Conservation (phyloP, 2,888 invertebrate genomes). For the Pedicia rivosa region DNA sequence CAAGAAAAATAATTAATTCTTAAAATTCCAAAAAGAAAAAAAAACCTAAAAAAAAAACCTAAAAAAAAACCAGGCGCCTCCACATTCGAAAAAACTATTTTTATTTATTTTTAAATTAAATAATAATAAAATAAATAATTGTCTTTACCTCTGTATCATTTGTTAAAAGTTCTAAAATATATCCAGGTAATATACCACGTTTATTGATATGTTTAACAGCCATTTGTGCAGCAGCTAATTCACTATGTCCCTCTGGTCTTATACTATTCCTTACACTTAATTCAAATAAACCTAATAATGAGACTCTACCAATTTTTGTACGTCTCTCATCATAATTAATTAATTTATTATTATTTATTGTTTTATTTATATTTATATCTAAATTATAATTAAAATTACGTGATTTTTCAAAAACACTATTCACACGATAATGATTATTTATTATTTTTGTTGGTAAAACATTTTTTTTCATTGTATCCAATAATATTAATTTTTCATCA, state of each 20-base stretch:
- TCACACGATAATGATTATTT: constrained; percentile 3
- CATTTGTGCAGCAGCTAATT: constrained; percentile 59
- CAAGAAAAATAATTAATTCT: no score
- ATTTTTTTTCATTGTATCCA: constrained; percentile 3
- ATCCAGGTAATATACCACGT: constrained; percentile 47
- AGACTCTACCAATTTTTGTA: constrained; percentile 33
- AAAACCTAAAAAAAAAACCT: no score
- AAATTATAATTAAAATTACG: not conserved
- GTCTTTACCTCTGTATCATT: constrained; percentile 81
- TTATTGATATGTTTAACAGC: constrained; percentile 69
- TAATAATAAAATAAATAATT: not conserved
- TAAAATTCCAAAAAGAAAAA: no score
- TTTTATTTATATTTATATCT: constrained; percentile 13
- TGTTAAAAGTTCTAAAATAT: constrained; percentile 54
- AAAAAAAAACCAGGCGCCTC: no score
- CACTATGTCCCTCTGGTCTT: constrained; percentile 52
- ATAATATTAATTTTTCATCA: constrained; percentile 2
- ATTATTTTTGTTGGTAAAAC: constrained; percentile 1
- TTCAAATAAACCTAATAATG: constrained; percentile 67
- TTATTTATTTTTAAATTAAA: not conserved
- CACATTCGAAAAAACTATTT: no score
- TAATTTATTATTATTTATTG: not conserved
- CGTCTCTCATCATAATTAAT: not conserved
- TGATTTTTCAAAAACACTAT: constrained; percentile 5
- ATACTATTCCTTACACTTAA: constrained; percentile 46